Conservation (phyloP, 2,797 vertebrate species). For the Acropternis orthonyx region DNA sequence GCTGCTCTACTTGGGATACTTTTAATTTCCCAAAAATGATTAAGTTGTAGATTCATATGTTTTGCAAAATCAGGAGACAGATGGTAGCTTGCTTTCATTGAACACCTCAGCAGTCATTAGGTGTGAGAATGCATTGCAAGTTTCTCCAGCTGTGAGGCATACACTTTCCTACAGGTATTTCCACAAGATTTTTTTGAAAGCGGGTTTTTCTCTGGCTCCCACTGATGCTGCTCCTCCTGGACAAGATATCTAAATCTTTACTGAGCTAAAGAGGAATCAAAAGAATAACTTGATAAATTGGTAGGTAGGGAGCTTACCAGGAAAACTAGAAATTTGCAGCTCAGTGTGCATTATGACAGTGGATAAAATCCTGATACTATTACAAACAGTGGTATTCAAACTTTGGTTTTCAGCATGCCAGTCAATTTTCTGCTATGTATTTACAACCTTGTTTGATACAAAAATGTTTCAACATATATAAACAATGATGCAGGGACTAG, state of each 20-base stretch:
- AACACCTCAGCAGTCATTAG: neutral
- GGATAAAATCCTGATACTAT: neutral
- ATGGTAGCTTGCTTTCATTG: neutral
- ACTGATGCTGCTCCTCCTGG: neutral
- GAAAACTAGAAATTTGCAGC: neutral
- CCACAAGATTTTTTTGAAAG: neutral
- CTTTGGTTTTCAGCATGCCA: neutral
- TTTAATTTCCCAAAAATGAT: neutral
- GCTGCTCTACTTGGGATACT: neutral
- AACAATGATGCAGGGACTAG: neutral
- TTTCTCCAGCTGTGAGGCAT: neutral
- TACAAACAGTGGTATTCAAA: neutral
- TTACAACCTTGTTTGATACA: neutral
- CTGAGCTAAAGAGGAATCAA: neutral
- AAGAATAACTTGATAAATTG: neutral
- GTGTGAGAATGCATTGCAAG: neutral
- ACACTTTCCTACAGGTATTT: neutral
- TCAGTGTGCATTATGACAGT: neutral
- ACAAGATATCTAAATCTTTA: neutral
- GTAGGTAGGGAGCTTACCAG: neutral
- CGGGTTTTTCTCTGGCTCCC: neutral
- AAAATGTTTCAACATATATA: neutral
- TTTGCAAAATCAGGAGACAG: neutral
- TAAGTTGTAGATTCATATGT: neutral
- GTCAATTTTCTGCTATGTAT: neutral